Conservation (phyloP, 1,140 invertebrate genomes). For the Drosophila mayri region DNA sequence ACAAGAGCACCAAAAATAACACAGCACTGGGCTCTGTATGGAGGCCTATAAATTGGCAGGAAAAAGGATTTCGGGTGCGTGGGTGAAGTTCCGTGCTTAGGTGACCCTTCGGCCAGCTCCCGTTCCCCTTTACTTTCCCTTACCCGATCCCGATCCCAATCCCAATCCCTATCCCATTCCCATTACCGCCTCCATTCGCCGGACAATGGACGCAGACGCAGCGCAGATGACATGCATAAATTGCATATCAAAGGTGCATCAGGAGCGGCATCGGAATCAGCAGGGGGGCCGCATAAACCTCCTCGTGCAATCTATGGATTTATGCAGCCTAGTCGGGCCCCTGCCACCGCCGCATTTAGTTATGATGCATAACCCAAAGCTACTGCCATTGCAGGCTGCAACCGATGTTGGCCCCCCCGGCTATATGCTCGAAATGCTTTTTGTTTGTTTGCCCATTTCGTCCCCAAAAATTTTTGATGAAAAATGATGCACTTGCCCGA, state of each 20-base stretch:
- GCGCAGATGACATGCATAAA: slow-evolving; percentile 81
- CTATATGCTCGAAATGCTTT: slow-evolving; percentile 65
- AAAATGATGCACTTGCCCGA: slow-evolving; percentile 78
- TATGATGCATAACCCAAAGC: slow-evolving; percentile 80
- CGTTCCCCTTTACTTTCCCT: background rate
- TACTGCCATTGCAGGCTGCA: slow-evolving; percentile 47
- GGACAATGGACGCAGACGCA: slow-evolving; percentile 66
- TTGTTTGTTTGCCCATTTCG: slow-evolving; percentile 61
- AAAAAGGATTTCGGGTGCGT: slow-evolving; percentile 65
- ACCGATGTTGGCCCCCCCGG: slow-evolving; percentile 46
- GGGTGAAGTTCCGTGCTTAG: slow-evolving; percentile 64
- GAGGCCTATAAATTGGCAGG: slow-evolving; percentile 74
- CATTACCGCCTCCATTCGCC: slow-evolving; percentile 3
- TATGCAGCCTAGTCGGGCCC: slow-evolving; percentile 62
- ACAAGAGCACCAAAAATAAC: slow-evolving; percentile 27
- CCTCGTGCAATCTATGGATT: slow-evolving; percentile 76
- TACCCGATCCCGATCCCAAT: background rate
- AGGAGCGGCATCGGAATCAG: slow-evolving; percentile 44
- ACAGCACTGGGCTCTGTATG: slow-evolving; percentile 22
- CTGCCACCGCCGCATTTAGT: slow-evolving; percentile 51
- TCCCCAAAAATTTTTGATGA: slow-evolving; percentile 56
- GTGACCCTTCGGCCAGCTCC: background rate
- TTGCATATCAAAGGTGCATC: slow-evolving; percentile 82
- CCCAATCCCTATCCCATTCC: slow-evolving; percentile 1
- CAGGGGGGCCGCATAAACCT: slow-evolving; percentile 17